Conservation (phyloP, 64 coral and sea anemone genomes). For the Montipora cactus region DNA sequence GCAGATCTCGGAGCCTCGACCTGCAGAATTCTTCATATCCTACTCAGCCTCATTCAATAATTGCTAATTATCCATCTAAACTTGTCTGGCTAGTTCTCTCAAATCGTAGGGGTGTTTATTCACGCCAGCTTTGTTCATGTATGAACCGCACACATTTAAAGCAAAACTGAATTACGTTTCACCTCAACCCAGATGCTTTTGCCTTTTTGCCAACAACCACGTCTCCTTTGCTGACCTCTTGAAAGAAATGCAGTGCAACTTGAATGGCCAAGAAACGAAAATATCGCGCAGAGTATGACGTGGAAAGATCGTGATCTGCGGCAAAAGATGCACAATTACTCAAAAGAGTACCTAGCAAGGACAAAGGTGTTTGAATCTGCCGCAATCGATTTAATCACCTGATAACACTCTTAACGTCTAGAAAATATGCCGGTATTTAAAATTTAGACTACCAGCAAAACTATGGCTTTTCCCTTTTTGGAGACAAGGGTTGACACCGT, state of each 20-base stretch:
- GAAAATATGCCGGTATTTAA: too few species aligned
- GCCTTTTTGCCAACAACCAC: slow-evolving; percentile 62
- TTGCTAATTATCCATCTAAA: too few species aligned
- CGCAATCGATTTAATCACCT: background rate
- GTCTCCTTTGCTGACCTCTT: slow-evolving; percentile 86
- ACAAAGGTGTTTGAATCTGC: background rate
- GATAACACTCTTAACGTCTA: background rate
- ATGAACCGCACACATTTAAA: background rate
- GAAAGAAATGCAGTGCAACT: slow-evolving; percentile 90
- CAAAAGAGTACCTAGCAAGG: background rate
- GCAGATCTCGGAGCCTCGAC: too few species aligned
- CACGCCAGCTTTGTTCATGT: too few species aligned
- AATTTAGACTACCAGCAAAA: too few species aligned
- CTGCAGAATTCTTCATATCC: too few species aligned
- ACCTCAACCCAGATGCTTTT: slow-evolving; percentile 69
- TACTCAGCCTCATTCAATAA: too few species aligned
- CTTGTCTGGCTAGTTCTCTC: background rate
- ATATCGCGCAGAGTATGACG: slow-evolving; percentile 75
- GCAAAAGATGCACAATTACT: background rate
- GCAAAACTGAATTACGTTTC: background rate
- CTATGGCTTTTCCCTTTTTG: too few species aligned
- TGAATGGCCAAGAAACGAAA: slow-evolving; percentile 89
- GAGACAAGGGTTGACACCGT: too few species aligned
- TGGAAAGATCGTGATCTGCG: slow-evolving; percentile 66
- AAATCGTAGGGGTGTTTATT: background rate